phyloP scores from a whole-genome alignment of 2,888 invertebrate genomes.

The Hylaea fasciaria region DNA sequence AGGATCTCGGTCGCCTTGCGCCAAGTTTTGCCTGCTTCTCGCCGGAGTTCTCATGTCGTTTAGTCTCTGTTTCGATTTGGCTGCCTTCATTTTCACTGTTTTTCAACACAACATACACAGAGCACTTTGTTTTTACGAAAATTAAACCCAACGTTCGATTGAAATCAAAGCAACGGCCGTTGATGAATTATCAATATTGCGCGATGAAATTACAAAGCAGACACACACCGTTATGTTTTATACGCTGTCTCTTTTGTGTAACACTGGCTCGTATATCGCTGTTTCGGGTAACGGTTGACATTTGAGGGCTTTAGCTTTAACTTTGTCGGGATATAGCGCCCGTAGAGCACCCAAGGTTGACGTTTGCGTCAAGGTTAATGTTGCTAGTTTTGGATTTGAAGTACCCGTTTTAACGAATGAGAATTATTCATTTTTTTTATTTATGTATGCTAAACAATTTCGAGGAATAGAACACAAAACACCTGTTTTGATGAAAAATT shows the following conservation, averaged over 20 bases:
- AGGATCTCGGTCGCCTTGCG: slow-evolving; percentile 86
- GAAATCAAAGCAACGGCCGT: slow-evolving; percentile 78
- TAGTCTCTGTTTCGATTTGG: slow-evolving; percentile 76
- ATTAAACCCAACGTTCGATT: slow-evolving; percentile 58
- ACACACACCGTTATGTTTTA: slow-evolving; percentile 25
- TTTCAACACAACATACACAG: slow-evolving; percentile 49
- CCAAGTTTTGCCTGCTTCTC: slow-evolving; percentile 73
- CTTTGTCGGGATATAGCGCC: slow-evolving; percentile 48
- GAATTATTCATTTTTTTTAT: background rate
- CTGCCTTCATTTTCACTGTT: slow-evolving; percentile 72
- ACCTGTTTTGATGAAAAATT: too few species aligned
- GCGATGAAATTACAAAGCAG: slow-evolving; percentile 42
- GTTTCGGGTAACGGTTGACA: slow-evolving; percentile 47
- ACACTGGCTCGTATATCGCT: slow-evolving; percentile 13
- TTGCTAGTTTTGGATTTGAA: slow-evolving; percentile 25
- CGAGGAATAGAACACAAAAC: too few species aligned
- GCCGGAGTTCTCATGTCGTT: slow-evolving; percentile 79
- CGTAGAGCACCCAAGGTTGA: slow-evolving; percentile 31
- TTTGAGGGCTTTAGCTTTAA: slow-evolving; percentile 35
- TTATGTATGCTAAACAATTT: too few species aligned
- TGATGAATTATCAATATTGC: slow-evolving; percentile 57
- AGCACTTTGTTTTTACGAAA: slow-evolving; percentile 44
- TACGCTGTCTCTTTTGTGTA: slow-evolving; percentile 46
- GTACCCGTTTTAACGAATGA: slow-evolving; percentile 8
- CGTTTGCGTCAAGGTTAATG: slow-evolving; percentile 37